Percentiles rank a stretch among this genome's conserved stretches.
Conservation (phyloP, 2,113 vertebrate species). For the Caranx ignobilis region DNA sequence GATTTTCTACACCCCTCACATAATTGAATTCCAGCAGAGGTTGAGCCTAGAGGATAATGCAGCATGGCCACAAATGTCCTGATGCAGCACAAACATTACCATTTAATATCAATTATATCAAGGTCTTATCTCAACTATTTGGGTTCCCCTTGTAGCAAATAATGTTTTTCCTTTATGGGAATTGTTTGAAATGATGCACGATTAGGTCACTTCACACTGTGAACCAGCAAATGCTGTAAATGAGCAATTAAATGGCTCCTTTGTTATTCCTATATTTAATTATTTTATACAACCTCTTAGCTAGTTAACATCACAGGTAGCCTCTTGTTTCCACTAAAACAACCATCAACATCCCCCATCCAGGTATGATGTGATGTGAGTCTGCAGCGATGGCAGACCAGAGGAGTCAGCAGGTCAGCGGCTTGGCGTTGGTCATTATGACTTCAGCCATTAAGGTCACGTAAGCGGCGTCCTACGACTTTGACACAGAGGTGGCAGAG, state of each 20-base stretch:
- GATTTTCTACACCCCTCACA: slow-evolving; percentile 30
- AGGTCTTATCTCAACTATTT: slow-evolving; percentile 57
- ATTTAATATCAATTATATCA: slow-evolving; percentile 68
- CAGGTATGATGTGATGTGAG: slow-evolving; percentile 8
- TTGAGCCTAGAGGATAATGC: slow-evolving; percentile 39
- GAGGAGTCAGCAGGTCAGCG: slow-evolving; percentile 27
- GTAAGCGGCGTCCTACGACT: slow-evolving; percentile 7
- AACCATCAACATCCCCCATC: not conserved
- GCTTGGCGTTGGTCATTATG: slow-evolving; percentile 62
- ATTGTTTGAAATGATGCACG: slow-evolving; percentile 55
- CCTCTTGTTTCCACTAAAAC: slow-evolving; percentile 4
- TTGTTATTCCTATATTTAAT: slow-evolving; percentile 44
- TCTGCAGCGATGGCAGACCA: not conserved
- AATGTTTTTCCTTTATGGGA: slow-evolving; percentile 42
- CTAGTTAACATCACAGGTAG: slow-evolving; percentile 22
- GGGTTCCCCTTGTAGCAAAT: slow-evolving; percentile 49
- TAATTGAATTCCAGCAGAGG: slow-evolving; percentile 60
- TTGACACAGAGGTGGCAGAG: slow-evolving; percentile 22
- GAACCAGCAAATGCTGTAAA: slow-evolving; percentile 48
- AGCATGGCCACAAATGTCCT: slow-evolving; percentile 48
- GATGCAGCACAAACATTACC: slow-evolving; percentile 48
- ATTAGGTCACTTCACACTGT: slow-evolving; percentile 51
- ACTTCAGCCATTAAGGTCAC: slow-evolving; percentile 53
- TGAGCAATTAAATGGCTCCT: slow-evolving; percentile 51
- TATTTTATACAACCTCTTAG: slow-evolving; percentile 15